phyloP scores from a whole-genome alignment of 2,888 invertebrate genomes.

The Lydus trimaculatus region DNA sequence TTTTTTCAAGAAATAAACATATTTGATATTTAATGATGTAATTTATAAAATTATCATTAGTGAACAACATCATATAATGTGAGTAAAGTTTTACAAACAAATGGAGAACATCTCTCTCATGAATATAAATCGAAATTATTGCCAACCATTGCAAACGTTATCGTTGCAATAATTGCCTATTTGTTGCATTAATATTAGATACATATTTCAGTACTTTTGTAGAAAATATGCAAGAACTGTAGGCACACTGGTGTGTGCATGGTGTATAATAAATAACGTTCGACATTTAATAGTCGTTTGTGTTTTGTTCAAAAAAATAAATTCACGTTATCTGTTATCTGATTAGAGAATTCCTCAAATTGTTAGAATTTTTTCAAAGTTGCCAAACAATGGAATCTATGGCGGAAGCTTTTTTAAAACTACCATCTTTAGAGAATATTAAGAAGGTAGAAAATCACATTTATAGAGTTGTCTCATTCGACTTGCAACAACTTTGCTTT shows the following conservation, averaged over 20 bases:
- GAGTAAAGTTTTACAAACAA: neutral
- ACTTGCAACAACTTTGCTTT: no score
- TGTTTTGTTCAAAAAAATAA: neutral
- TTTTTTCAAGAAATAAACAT: neutral
- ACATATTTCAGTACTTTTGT: constrained; percentile 4
- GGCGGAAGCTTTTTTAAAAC: no score
- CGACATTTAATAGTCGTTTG: neutral
- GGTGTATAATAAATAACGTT: neutral
- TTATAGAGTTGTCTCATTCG: no score
- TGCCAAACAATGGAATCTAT: no score
- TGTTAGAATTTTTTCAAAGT: neutral
- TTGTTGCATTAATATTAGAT: neutral
- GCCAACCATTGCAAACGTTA: neutral
- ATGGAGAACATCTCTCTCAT: constrained; percentile 1
- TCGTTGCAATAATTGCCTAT: constrained; percentile 8
- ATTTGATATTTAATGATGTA: neutral
- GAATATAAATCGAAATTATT: constrained; percentile 14
- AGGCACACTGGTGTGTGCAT: no score
- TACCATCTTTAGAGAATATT: no score
- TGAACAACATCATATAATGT: neutral
- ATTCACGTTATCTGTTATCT: neutral
- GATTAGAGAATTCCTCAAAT: neutral
- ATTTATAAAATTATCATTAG: neutral
- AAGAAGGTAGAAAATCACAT: no score
- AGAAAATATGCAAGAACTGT: neutral